Conservation (phyloP, 2,888 invertebrate genomes). For the Bembecia ichneumoniformis region DNA sequence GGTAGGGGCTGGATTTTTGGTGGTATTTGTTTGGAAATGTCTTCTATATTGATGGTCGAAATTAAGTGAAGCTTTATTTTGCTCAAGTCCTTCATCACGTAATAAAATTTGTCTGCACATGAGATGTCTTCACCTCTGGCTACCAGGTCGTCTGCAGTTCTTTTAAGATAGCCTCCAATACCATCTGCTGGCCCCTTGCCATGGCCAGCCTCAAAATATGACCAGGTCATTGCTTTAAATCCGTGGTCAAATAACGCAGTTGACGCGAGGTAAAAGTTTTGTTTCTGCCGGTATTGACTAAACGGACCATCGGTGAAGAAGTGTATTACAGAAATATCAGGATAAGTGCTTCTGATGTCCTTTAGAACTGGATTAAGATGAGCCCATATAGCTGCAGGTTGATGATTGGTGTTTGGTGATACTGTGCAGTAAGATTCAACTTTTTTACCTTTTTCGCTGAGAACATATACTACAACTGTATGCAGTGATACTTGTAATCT, state of each 20-base stretch:
- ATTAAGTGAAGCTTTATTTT: slow-evolving; percentile 2
- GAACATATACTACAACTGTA: slow-evolving; percentile 1
- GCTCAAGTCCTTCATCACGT: slow-evolving; percentile 7
- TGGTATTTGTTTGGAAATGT: not conserved
- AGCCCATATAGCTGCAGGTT: slow-evolving; percentile 5
- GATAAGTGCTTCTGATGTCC: not conserved
- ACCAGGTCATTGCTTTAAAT: slow-evolving; percentile 7
- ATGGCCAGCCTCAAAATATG: slow-evolving; percentile 9
- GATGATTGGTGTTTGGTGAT: not conserved
- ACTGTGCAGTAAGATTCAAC: slow-evolving; percentile 1
- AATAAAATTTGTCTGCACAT: too few species aligned
- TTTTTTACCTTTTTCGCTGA: not conserved
- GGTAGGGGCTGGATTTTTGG: not conserved
- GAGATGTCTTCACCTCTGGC: slow-evolving; percentile 6
- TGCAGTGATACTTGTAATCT: slow-evolving; percentile 3
- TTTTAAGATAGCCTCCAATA: slow-evolving; percentile 2
- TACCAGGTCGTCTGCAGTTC: slow-evolving; percentile 1
- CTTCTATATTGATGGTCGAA: too few species aligned
- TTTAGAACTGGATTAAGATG: slow-evolving; percentile 2
- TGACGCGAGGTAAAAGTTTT: slow-evolving; percentile 2
- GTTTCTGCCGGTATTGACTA: slow-evolving; percentile 2
- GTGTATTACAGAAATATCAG: not conserved
- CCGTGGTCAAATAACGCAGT: slow-evolving; percentile 2
- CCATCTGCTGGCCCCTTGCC: slow-evolving; percentile 7
- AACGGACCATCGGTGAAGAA: not conserved